Percentiles rank a stretch among this genome's conserved stretches.
Conservation (phyloP, 2,113 vertebrate genomes). For the Mesoclemmys tuberculata region DNA sequence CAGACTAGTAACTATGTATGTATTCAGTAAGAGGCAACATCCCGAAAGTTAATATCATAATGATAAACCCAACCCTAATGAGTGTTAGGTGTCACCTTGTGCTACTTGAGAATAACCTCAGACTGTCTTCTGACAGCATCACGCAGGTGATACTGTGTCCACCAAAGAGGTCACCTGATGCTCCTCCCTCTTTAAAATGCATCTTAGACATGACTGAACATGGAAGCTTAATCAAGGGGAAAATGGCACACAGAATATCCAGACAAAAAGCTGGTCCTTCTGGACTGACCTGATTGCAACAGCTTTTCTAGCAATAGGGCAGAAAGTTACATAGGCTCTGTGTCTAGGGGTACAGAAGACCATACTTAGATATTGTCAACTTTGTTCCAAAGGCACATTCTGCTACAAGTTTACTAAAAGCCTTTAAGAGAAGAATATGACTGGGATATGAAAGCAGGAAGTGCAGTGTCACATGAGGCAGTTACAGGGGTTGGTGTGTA, state of each 20-base stretch:
- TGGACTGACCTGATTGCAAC: neutral
- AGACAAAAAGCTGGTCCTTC: neutral
- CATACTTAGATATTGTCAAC: fast-evolving
- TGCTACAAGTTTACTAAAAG: neutral
- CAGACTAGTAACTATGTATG: neutral
- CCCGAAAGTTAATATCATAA: neutral
- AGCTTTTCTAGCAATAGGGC: neutral
- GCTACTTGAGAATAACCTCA: fast-evolving
- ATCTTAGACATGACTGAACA: neutral
- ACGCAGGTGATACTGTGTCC: neutral
- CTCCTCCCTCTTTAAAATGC: neutral
- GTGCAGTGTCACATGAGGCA: conserved; percentile 51
- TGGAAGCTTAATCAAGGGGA: neutral
- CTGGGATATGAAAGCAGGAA: neutral
- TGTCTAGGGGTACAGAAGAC: neutral
- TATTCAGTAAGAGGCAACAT: neutral
- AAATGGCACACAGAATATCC: neutral
- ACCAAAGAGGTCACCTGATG: conserved; percentile 19
- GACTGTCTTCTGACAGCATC: neutral
- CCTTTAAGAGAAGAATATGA: neutral
- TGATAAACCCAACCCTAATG: neutral
- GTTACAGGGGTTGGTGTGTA: conserved; percentile 55
- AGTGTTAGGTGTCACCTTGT: neutral
- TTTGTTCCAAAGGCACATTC: neutral
- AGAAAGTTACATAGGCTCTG: neutral